phyloP scores from a whole-genome alignment of 2,888 invertebrate genomes.

The Clunio marinus region DNA sequence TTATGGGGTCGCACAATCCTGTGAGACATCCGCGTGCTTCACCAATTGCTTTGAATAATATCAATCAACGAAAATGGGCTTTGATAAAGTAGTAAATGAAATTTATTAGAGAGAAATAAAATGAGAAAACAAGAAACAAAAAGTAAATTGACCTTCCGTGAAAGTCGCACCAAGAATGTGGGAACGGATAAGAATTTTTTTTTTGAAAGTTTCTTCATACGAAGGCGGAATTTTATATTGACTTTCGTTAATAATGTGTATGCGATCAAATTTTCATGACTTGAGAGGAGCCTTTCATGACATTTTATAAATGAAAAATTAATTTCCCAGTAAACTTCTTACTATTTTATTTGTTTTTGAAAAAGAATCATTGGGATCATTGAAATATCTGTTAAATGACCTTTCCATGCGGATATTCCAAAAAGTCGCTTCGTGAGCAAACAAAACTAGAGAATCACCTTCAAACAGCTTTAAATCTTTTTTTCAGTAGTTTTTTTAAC shows the following conservation, averaged over 20 bases:
- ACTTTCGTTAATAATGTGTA: too few relatives aligned
- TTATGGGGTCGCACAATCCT: neutral
- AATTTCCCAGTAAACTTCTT: too few relatives aligned
- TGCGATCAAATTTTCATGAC: conserved; percentile 6
- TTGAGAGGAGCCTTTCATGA: neutral
- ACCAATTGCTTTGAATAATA: conserved; percentile 15
- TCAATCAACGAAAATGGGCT: conserved; percentile 13
- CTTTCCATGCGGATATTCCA: neutral
- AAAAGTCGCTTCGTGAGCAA: neutral
- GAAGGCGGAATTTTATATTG: too few relatives aligned
- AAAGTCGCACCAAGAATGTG: too few relatives aligned
- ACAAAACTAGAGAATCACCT: neutral
- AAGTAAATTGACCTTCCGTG: conserved; percentile 30
- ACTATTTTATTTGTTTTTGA: too few relatives aligned
- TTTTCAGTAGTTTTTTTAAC: too few relatives aligned
- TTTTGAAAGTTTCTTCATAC: too few relatives aligned
- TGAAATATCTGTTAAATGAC: neutral
- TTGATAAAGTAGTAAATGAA: neutral
- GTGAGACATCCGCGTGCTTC: neutral
- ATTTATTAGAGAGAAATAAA: neutral
- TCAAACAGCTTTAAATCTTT: too few relatives aligned
- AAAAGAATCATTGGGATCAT: too few relatives aligned
- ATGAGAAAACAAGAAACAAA: neutral
- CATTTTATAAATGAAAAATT: neutral
- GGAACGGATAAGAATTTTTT: too few relatives aligned